Evolutionary conservation across 2,888 invertebrate genomes (phyloP), one percentile per base, ranked within the genome.

Genomic region (Asteroscopus sphinx): DNA sequence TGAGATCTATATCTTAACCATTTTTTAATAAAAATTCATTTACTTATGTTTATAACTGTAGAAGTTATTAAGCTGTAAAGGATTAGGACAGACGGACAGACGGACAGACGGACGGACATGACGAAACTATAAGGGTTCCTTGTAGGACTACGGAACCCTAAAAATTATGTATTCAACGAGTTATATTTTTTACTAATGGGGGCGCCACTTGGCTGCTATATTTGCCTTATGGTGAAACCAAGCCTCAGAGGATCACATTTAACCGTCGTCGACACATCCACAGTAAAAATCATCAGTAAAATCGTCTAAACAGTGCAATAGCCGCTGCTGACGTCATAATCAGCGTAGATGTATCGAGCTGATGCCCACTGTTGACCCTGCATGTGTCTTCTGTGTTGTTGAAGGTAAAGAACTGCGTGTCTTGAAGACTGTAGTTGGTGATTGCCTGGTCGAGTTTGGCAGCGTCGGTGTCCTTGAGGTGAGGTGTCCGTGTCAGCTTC

Each of bases 321-420:
- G 90, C 90, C 0, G 88, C 87, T 0, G 87, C 86, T 1, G 89
- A 89, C 0, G 88, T 81, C 69, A 92, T 68, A 0, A 92, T 68
- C 0, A 92, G 47, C 0, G 86, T 69, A 0, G 89, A 86, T 0
- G 88, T 82, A 12, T 87, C 83, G n/a, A 89, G 21, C 6, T 74
- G 72, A 1, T 68, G 76, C 0, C 86, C 90, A 0, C 79, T 79
- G 48, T 85, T 92, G 6, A 87, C 76, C 46, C 85, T 86, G 62
- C 93, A 93, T 0, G 86, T 83, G 9, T 90, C 86, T 51, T 93
- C 93, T 0, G 92, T 90, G 15, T 92, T 92, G 40, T 91, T 93
- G 62, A 91, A 92, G 0, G 76, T 83, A 1, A 77, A 71, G 58
- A 93, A 90, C 1, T 77, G 64, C 0, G 92, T 89, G 9, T 79